Evolutionary conservation across 1,140 invertebrate species (phyloP).

Genomic region (Lethrus apterus): DNA sequence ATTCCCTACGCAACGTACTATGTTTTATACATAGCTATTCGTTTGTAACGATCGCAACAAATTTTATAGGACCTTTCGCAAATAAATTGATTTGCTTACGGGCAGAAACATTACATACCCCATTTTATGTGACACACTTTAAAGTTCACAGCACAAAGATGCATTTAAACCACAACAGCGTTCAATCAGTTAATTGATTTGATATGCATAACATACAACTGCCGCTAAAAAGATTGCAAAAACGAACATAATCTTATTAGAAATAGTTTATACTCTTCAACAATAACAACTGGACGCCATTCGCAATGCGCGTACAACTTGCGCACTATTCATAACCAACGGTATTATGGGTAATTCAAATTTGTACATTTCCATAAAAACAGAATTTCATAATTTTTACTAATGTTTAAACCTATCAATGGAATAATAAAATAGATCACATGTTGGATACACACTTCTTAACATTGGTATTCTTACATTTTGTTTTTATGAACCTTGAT

Average conservation of each 20-base stretch:
- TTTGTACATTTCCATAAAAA: no score
- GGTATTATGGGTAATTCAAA: no score
- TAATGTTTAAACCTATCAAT: no score
- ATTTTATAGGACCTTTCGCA: conserved; percentile 3
- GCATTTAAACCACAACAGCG: conserved; percentile 12
- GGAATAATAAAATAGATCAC: no score
- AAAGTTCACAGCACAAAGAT: conserved; percentile 10
- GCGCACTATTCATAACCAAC: no score
- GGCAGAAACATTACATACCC: conserved; percentile 41
- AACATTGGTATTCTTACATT: no score
- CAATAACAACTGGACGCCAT: conserved; percentile 44
- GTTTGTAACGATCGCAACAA: neutral
- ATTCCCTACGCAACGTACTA: neutral
- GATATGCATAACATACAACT: conserved; percentile 17
- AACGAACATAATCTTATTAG: conserved; percentile 41
- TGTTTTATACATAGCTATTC: no score
- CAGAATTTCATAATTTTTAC: no score
- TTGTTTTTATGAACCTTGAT: no score
- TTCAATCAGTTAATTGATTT: conserved; percentile 7
- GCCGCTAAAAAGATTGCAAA: conserved; percentile 18
- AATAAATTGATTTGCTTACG: conserved; percentile 40
- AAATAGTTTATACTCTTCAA: conserved; percentile 42
- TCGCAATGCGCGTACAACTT: conserved; percentile 33
- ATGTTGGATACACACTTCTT: no score
- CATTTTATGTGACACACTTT: conserved; percentile 43